A percentile compares a stretch with the other conserved stretches of the same genome.
phyloP scores from a whole-genome alignment of 2,888 invertebrate species.

The Liodrosophila aerea region DNA sequence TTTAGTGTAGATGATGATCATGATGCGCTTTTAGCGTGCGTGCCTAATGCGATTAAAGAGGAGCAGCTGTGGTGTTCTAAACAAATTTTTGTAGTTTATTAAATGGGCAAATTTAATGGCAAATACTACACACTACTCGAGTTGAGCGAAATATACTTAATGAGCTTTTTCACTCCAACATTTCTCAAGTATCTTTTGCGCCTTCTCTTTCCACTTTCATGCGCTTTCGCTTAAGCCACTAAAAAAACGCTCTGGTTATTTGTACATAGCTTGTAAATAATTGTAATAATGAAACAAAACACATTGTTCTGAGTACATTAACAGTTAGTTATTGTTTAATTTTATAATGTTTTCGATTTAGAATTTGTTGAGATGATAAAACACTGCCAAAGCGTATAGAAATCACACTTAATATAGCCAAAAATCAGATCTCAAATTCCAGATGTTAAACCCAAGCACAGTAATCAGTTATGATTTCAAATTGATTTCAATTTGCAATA shows the following conservation, averaged over 20 bases:
- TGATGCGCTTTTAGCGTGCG: conserved; percentile 64
- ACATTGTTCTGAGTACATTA: neutral
- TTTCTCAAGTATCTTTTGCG: conserved; percentile 28
- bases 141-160: conserved; percentile 18
- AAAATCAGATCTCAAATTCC: conserved; percentile 21
- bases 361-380: conserved; percentile 75
- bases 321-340: neutral
- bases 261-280: conserved; percentile 73
- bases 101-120: conserved; percentile 6
- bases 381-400: conserved; percentile 81
- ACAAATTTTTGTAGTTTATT: conserved; percentile 49
- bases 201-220: conserved; percentile 32
- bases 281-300: conserved; percentile 23
- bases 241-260: conserved; percentile 40
- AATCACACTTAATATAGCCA: conserved; percentile 68
- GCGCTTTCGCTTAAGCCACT: conserved; percentile 58
- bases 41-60: conserved; percentile 66
- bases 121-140: neutral
- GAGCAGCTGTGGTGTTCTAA: conserved; percentile 73
- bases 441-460: conserved; percentile 23
- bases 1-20: conserved; percentile 41
- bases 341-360: conserved; percentile 42
- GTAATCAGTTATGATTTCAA: conserved; percentile 24
- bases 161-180: conserved; percentile 21
- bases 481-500: conserved; percentile 36